Conservation (phyloP, 2,888 invertebrate genomes). For the Zelleria hepariella region DNA sequence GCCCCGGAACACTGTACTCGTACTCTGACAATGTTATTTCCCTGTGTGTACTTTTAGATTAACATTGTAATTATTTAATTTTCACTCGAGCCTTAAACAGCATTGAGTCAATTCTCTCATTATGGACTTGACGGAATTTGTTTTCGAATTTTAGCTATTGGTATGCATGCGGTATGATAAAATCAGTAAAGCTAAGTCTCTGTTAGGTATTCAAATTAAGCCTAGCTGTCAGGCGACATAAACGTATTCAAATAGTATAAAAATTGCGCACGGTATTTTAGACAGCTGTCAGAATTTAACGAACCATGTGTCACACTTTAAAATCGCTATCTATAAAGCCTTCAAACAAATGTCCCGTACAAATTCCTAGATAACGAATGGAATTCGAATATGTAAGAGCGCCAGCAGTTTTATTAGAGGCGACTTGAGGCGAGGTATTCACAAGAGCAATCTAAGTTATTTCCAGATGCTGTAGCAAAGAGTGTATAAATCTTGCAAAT, state of each 20-base stretch:
- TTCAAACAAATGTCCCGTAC: neutral
- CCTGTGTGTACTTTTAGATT: neutral
- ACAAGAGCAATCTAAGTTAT: neutral
- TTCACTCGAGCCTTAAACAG: neutral
- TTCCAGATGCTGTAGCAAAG: neutral
- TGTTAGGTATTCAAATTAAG: neutral
- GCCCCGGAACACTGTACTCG: neutral
- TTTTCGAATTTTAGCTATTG: neutral
- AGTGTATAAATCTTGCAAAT: slow-evolving; percentile 5
- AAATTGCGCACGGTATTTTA: too few species aligned
- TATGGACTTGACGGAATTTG: too few species aligned
- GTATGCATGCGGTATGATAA: too few species aligned
- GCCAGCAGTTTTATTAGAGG: neutral
- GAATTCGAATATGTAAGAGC: neutral
- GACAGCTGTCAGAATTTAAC: too few species aligned
- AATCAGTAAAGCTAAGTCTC: too few species aligned
- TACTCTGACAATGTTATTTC: neutral
- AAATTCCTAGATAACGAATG: neutral
- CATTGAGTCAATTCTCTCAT: neutral
- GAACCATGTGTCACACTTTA: too few species aligned
- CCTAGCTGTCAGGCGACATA: too few species aligned
- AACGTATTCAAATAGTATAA: too few species aligned
- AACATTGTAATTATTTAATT: neutral
- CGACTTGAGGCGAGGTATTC: neutral
- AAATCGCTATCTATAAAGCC: too few species aligned